Conservation (phyloP, 2,113 vertebrate genomes). For the Ploceus nigricollis region DNA sequence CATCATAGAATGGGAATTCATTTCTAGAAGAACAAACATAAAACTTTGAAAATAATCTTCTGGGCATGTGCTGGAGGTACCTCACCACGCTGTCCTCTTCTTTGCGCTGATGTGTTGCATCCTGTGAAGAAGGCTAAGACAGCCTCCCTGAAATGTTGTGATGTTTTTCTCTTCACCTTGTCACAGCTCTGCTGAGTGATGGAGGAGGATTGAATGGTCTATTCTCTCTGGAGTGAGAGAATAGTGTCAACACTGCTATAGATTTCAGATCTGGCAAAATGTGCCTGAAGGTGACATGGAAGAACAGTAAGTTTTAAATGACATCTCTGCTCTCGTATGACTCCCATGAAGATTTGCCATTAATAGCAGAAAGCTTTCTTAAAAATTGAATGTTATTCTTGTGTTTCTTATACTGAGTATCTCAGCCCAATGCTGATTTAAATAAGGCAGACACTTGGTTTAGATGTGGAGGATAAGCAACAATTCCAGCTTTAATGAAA, state of each 20-base stretch:
- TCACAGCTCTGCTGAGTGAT: constrained; percentile 71
- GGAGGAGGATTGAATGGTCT: constrained; percentile 56
- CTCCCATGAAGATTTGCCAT: background rate
- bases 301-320: constrained; percentile 20
- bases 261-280: constrained; percentile 62
- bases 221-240: constrained; percentile 64
- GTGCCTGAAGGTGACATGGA: constrained; percentile 39
- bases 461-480: background rate
- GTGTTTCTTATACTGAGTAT: background rate
- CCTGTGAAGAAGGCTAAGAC: constrained; percentile 67
- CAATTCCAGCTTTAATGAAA: background rate
- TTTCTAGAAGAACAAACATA: constrained; percentile 57
- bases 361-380: constrained; percentile 27
- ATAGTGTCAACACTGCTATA: constrained; percentile 69
- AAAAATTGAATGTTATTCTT: background rate
- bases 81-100: constrained; percentile 30
- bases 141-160: constrained; percentile 52
- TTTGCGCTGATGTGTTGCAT: constrained; percentile 55
- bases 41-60: constrained; percentile 72
- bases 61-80: constrained; percentile 35
- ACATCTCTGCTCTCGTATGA: constrained; percentile 42
- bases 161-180: constrained; percentile 69
- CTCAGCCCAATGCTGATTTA: background rate
- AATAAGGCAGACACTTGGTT: background rate
- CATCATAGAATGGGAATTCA: constrained; percentile 57